phyloP scores from a whole-genome alignment of 2,888 invertebrate species.

The Petrophora chlorosata region DNA sequence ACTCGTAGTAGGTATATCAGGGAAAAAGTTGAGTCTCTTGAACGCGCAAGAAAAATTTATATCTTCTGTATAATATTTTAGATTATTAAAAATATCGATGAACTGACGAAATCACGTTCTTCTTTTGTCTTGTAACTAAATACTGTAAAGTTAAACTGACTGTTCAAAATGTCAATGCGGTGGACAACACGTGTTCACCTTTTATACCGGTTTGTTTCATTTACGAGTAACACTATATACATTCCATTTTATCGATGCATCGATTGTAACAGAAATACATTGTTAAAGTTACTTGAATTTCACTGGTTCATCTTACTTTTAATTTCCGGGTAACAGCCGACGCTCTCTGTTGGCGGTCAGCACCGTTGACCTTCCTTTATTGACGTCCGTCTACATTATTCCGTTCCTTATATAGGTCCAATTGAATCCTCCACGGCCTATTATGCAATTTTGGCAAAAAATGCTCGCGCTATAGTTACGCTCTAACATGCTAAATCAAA shows the following conservation, averaged over 20 bases:
- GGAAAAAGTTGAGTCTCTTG: too few relatives aligned
- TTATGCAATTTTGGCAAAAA: slow-evolving; percentile 20
- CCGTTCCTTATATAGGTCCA: slow-evolving; percentile 16
- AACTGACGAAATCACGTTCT: too few relatives aligned
- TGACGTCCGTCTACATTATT: slow-evolving; percentile 16
- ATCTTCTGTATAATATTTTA: too few relatives aligned
- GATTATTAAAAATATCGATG: too few relatives aligned
- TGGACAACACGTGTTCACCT: not conserved
- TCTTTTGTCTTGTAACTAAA: too few relatives aligned
- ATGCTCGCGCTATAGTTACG: not conserved
- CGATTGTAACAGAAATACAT: too few relatives aligned
- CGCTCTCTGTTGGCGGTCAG: slow-evolving; percentile 5
- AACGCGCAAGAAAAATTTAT: too few relatives aligned
- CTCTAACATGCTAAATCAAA: not conserved
- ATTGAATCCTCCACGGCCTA: slow-evolving; percentile 19
- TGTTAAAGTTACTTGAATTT: not conserved
- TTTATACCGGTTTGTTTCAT: slow-evolving; percentile 12
- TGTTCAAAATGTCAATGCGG: not conserved
- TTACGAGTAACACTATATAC: too few relatives aligned
- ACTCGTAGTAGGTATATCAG: too few relatives aligned
- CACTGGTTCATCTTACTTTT: slow-evolving; percentile 5
- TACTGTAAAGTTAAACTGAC: too few relatives aligned
- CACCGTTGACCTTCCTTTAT: slow-evolving; percentile 19
- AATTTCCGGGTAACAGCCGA: slow-evolving; percentile 13
- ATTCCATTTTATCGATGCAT: slow-evolving; percentile 10